These are phyloP conservation scores for Spongilla lacustris DNA, from an alignment of 37 sponge, comb jelly and placozoan genomes.

Conservation along the genomic window DNA sequence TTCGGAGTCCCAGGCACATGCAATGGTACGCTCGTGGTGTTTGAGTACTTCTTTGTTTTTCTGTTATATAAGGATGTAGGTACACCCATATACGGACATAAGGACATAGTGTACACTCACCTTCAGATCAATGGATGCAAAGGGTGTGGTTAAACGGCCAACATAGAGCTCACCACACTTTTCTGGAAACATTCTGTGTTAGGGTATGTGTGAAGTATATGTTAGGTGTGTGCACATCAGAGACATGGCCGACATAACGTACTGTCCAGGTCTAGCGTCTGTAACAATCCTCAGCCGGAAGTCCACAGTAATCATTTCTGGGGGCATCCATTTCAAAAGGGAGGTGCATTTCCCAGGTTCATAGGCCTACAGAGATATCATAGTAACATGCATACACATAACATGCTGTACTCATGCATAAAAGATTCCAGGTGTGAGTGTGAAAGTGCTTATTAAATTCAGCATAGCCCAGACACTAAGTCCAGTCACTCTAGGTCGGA, in stretches of 20 bases:
- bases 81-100: no score
- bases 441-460: neutral
- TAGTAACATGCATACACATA: no score
- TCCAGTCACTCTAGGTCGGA: no score
- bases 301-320: constrained; percentile 92
- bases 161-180: constrained; percentile 82
- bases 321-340: constrained; percentile 97
- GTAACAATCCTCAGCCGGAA: constrained; percentile 79
- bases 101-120: neutral
- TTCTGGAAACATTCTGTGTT: constrained; percentile 57
- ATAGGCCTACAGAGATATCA: constrained; percentile 66
- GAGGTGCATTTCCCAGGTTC: constrained; percentile 65
- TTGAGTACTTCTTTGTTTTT: constrained; percentile 69
- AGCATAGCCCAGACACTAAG: no score
- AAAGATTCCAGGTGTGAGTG: no score
- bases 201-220: neutral
- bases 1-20: constrained; percentile 79
- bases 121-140: constrained; percentile 63
- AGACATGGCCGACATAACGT: neutral
- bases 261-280: neutral
- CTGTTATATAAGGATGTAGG: constrained; percentile 10
- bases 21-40: constrained; percentile 88
- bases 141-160: constrained; percentile 47
- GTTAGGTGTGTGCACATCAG: neutral
- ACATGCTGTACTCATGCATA: neutral